These are phyloP conservation scores for Spisula solida DNA, from an alignment of 2,888 invertebrate genomes.

Conservation along the genomic window DNA sequence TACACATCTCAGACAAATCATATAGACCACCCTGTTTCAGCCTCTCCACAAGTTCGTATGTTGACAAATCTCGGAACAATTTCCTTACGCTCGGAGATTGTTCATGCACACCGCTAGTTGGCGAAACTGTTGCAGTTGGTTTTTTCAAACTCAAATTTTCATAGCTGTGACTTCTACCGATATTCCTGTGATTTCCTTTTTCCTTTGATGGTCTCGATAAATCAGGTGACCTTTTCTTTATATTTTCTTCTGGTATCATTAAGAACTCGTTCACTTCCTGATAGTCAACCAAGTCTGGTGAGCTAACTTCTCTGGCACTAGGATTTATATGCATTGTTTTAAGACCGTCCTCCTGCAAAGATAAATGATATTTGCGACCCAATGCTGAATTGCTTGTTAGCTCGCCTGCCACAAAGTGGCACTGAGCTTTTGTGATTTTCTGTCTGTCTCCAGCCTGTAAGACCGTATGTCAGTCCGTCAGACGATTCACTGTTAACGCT, in stretches of 20 bases:
- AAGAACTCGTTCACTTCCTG: background rate
- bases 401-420: no score
- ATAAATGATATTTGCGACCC: no score
- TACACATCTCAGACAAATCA: constrained; percentile 43
- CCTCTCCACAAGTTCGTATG: constrained; percentile 38
- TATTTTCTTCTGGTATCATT: background rate
- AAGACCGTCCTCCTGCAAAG: no score
- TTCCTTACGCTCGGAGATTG: background rate
- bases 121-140: background rate
- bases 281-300: background rate
- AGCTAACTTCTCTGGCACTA: no score
- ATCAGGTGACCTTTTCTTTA: background rate
- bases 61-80: constrained; percentile 37
- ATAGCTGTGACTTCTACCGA: background rate
- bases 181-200: background rate
- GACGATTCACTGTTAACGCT: no score
- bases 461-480: no score
- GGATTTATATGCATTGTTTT: background rate
- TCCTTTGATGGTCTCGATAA: background rate
- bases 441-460: no score
- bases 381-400: no score
- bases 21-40: constrained; percentile 40
- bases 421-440: no score
- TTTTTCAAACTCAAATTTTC: background rate
- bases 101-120: background rate